A percentile compares a stretch with the other conserved stretches of the same genome.
Evolutionary conservation across 53 echinoderm and acorn worm species (phyloP).

Genomic region (Glandiceps talaboti): DNA sequence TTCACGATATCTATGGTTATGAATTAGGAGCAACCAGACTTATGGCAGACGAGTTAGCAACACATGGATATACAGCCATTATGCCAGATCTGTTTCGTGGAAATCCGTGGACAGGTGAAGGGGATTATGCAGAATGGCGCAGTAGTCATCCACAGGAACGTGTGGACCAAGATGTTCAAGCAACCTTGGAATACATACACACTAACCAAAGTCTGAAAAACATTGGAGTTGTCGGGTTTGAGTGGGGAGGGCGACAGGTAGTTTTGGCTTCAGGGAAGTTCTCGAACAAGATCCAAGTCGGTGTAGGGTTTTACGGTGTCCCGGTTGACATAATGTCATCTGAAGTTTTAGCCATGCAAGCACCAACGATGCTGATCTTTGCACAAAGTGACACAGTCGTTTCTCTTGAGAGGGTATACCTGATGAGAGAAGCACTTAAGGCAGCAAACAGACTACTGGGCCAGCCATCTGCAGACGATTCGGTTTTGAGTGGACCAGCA

Average conservation of each 20-base stretch:
- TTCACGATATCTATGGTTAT: too few relatives aligned
- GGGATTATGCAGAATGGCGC: too few relatives aligned
- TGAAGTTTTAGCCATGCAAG: not conserved
- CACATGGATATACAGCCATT: too few relatives aligned
- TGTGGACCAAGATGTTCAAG: too few relatives aligned
- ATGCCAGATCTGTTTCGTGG: too few relatives aligned
- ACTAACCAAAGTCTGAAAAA: too few relatives aligned
- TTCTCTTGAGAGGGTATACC: not conserved
- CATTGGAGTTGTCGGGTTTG: not conserved
- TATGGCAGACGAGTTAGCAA: too few relatives aligned
- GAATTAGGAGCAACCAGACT: too few relatives aligned
- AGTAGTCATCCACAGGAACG: too few relatives aligned
- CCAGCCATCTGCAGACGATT: not conserved
- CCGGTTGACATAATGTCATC: too few relatives aligned
- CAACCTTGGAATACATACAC: too few relatives aligned
- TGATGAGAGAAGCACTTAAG: not conserved
- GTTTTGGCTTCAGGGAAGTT: not conserved
- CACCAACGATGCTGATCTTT: not conserved
- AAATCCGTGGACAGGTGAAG: too few relatives aligned
- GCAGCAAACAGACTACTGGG: not conserved
- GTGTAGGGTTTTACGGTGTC: not conserved
- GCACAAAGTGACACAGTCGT: not conserved
- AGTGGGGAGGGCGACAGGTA: not conserved
- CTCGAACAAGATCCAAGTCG: not conserved
- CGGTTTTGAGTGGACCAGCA: not conserved